Conservation (phyloP, 2,113 vertebrate species). For the Plestiodon gilberti region DNA sequence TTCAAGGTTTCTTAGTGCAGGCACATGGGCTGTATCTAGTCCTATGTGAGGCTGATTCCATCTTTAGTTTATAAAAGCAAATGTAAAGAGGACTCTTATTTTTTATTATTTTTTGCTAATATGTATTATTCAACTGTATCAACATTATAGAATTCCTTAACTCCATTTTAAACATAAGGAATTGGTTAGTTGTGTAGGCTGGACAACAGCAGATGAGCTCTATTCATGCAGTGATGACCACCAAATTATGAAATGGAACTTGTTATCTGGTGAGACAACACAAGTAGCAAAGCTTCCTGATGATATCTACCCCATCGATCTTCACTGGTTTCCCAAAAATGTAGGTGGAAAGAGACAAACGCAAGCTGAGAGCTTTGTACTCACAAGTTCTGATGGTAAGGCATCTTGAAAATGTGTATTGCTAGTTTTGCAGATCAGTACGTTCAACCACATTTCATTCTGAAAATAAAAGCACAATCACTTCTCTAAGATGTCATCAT, state of each 20-base stretch:
- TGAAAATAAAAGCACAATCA: background rate
- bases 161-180: constrained; percentile 85
- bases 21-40: background rate
- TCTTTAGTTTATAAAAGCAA: background rate
- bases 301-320: constrained; percentile 89
- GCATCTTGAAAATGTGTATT: background rate
- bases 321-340: constrained; percentile 93
- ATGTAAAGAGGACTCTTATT: background rate
- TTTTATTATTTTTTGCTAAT: background rate
- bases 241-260: constrained; percentile 92
- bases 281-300: constrained; percentile 87
- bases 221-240: constrained; percentile 96
- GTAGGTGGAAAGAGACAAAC: constrained; percentile 88
- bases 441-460: background rate
- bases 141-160: constrained; percentile 76
- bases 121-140: background rate
- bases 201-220: constrained; percentile 93
- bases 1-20: background rate
- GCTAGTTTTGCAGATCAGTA: accelerated
- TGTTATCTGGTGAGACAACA: constrained; percentile 85
- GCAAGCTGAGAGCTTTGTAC: constrained; percentile 89
- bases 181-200: constrained; percentile 93
- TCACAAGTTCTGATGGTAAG: constrained; percentile 95
- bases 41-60: background rate
- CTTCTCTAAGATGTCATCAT: background rate